Evolutionary conservation across 2,113 vertebrate species (phyloP), one percentile per base, ranked within the genome.

Genomic region (Etheostoma spectabile): DNA sequence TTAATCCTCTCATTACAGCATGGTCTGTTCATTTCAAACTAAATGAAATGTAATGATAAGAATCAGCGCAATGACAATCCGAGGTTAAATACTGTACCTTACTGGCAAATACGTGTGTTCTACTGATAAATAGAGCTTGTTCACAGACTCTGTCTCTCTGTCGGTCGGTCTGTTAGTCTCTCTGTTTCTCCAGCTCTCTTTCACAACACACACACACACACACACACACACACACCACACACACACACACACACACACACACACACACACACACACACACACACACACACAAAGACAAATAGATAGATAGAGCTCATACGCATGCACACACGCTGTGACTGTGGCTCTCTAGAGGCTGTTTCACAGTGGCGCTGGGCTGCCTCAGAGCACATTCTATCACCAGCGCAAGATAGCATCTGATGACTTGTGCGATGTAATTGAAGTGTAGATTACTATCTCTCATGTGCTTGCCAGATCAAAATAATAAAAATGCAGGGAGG

Each of bases 401-500:
- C 84, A 81, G 86, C 72, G 18, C 88, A 33, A 86, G 94, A 95
- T 94, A 94, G 84, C 90, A 94, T 95, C 92, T 94, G 91, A 94
- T 95, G 93, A 94, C 90, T 90, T 86, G 88, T 86, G 91, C 86
- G 85, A 92, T 90, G 91, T 93, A 94, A 94, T 93, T 93, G 93
- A 94, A 93, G 92, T 94, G 91, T 92, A 93, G 94, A 95, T 93
- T 91, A 94, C 93, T 94, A 94, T 94, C 88, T 82, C 88, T 93
- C 88, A 79, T 90, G 91, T 85, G 89, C 92, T 92, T 87, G 90
- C 86, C 93, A 90, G 91, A 94, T 94, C 93, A 94, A 91, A 94
- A 94, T 93, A 91, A 93, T 89, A 93, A 92, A 94, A 92, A 93
- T 83, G 80, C 76, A 88, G 78, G 77, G 82, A 80, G 87, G 76